phyloP scores from a whole-genome alignment of 2,113 vertebrate species.

The Dendropsophus ebraccatus region DNA sequence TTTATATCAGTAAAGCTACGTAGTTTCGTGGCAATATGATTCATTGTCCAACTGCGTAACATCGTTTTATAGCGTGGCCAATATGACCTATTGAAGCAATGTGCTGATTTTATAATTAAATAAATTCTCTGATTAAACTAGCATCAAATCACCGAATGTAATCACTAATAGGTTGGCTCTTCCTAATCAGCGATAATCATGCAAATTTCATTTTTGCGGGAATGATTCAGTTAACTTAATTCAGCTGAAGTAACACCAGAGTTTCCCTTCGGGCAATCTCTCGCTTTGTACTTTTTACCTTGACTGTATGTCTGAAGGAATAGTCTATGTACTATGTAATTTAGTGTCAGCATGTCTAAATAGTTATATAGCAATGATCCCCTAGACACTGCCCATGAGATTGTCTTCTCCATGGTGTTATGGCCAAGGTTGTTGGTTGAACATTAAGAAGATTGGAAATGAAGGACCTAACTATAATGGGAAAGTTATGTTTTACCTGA shows the following conservation, averaged over 20 bases:
- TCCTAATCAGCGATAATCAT: slow-evolving; percentile 42
- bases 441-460: too few relatives aligned
- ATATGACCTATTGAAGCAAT: slow-evolving; percentile 20
- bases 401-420: too few relatives aligned
- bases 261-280: background rate
- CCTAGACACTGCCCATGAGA: too few relatives aligned
- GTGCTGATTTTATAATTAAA: slow-evolving; percentile 47
- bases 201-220: slow-evolving; percentile 22
- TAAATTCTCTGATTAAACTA: slow-evolving; percentile 27
- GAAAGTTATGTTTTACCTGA: too few relatives aligned
- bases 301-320: background rate
- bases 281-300: background rate
- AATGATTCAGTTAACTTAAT: slow-evolving; percentile 30
- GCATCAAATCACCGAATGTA: slow-evolving; percentile 10
- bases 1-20: background rate
- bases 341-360: background rate
- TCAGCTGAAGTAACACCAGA: background rate
- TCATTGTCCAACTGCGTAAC: background rate
- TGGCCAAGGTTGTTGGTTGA: too few relatives aligned
- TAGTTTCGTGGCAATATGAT: background rate
- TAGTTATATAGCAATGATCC: too few relatives aligned
- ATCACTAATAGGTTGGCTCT: slow-evolving; percentile 41
- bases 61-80: slow-evolving; percentile 23
- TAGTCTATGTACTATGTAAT: background rate
- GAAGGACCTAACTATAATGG: too few relatives aligned